These are phyloP conservation scores for Phalanger gymnotis DNA, from an alignment of 2,797 vertebrate genomes.

Conservation along the genomic window DNA sequence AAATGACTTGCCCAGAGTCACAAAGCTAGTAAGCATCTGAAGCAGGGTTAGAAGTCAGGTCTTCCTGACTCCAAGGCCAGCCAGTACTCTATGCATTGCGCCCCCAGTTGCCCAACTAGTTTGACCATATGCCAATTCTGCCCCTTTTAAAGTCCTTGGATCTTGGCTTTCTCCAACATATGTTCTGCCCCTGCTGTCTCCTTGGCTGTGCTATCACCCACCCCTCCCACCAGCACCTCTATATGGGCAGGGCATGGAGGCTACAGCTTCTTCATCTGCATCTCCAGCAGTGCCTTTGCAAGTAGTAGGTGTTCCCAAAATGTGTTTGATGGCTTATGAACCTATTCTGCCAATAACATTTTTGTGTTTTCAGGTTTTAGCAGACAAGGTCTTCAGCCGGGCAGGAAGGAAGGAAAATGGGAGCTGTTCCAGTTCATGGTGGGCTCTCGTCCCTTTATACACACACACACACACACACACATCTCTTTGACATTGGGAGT, in stretches of 20 bases:
- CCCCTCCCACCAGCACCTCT: not conserved
- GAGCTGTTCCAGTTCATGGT: not conserved
- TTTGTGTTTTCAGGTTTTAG: not conserved
- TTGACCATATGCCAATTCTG: not conserved
- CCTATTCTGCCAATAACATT: not conserved
- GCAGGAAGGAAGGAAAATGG: not conserved
- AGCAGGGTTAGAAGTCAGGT: not conserved
- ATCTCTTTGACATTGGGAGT: not conserved
- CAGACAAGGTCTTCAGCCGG: not conserved
- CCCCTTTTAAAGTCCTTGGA: not conserved
- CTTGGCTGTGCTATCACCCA: not conserved
- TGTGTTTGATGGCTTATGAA: not conserved
- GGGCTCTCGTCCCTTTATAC: not conserved
- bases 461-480: too few relatives aligned
- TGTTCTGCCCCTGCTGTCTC: not conserved
- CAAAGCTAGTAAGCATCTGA: not conserved
- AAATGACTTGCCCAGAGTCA: not conserved
- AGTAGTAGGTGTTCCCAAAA: not conserved
- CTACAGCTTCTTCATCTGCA: not conserved
- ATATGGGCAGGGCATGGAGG: not conserved
- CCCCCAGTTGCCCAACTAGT: not conserved
- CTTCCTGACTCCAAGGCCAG: not conserved
- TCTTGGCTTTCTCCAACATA: not conserved
- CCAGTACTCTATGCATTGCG: not conserved
- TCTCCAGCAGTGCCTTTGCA: not conserved